Evolutionary conservation across 2,888 invertebrate genomes (phyloP), one percentile per base, ranked within the genome.

Genomic region (Quadroppia sp.): DNA sequence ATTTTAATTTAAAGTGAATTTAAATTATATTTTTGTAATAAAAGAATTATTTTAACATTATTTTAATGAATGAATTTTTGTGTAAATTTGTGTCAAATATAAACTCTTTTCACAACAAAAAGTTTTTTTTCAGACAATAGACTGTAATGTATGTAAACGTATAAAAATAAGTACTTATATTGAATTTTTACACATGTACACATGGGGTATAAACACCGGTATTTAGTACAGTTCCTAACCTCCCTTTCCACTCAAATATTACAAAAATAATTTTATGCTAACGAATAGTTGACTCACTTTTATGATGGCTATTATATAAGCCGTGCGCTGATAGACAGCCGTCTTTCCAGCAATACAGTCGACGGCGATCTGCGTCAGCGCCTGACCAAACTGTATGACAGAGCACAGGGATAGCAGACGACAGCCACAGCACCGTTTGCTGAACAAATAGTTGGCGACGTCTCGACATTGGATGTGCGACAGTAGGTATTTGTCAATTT

Each of bases 221-320:
- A n/a, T n/a, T 25, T 28, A 9, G 7, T 59, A 25, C 20, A 50
- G 20, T 17, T 20, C 20, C 50, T 50, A 11, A 50, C n/a, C 7
- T 11, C n/a, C n/a, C 20, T 6, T 50, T 59, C 4, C 6, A 59
- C 20, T 4, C 2, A 59, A 59, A n/a, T 23, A 59, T 9, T 25
- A 25, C 20, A 20, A n/a, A n/a, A 25, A 13, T 9, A 59, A 6
- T 59, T 30, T n/a, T n/a, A n/a, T n/a, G n/a, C n/a, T n/a, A n/a
- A n/a, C n/a, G n/a, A n/a, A n/a, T n/a, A n/a, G n/a, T n/a, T n/a
- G n/a, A n/a, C n/a, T n/a, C n/a, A 61, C 61, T 25, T 61, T 61
- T 13, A 61, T 61, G n/a, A 61, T 30, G 9, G 61, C 61, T 2
- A 61, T 32, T 30, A 61, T 61, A n/a, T 61, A 61, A 30, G 32